phyloP scores from a whole-genome alignment of 2,113 vertebrate genomes.

The Lethenteron reissneri region DNA sequence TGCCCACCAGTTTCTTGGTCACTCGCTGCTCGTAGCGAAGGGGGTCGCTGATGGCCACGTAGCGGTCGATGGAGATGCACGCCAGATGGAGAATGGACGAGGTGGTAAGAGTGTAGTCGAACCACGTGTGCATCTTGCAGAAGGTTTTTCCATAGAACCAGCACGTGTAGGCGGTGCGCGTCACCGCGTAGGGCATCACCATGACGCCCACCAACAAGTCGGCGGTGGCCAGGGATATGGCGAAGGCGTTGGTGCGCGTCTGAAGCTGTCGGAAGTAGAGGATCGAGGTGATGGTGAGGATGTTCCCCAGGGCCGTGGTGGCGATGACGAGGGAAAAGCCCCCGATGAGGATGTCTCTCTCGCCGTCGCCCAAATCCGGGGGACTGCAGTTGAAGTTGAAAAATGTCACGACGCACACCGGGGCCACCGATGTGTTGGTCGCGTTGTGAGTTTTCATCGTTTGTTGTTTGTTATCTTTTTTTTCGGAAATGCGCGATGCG shows the following conservation, averaged over 20 bases:
- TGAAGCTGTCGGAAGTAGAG: slow-evolving; percentile 25
- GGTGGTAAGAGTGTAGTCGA: slow-evolving; percentile 24
- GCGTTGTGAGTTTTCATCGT: too few species aligned
- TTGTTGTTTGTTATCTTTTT: too few species aligned
- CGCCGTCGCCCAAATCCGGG: too few species aligned
- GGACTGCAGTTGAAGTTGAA: too few species aligned
- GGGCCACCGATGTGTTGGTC: too few species aligned
- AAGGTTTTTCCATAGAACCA: slow-evolving; percentile 23
- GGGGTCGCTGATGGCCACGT: slow-evolving; percentile 20
- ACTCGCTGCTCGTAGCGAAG: slow-evolving; percentile 13
- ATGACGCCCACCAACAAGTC: slow-evolving; percentile 23
- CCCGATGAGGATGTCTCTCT: too few species aligned
- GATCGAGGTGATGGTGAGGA: slow-evolving; percentile 20
- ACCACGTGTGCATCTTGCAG: slow-evolving; percentile 22
- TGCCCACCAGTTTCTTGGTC: too few species aligned
- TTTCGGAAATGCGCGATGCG: too few species aligned
- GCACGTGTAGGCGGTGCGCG: slow-evolving; percentile 23
- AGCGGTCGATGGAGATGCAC: slow-evolving; percentile 18
- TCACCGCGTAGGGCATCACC: slow-evolving; percentile 23
- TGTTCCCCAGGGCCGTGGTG: slow-evolving; percentile 14
- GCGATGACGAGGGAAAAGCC: too few species aligned
- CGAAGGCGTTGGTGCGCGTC: slow-evolving; percentile 23
- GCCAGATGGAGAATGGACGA: slow-evolving; percentile 24
- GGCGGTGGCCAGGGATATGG: slow-evolving; percentile 19
- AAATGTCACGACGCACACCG: too few species aligned